phyloP scores from a whole-genome alignment of 92 coral and sea anemone genomes.

The Isaurus tuberculatus region DNA sequence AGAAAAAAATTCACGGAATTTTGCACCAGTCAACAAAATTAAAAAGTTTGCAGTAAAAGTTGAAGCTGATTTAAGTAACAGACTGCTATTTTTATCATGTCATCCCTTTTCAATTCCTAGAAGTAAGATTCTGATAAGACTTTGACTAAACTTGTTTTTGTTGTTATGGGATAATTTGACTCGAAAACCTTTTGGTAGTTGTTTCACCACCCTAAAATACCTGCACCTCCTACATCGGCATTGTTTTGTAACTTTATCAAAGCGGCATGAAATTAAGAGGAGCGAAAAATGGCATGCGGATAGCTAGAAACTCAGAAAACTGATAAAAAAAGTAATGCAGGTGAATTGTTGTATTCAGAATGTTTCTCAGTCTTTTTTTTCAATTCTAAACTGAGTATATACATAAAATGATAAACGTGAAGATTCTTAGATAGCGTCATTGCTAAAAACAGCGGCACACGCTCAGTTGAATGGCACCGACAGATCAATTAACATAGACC shows the following conservation, averaged over 20 bases:
- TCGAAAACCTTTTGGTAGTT: neutral
- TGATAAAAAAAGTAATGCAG: no score
- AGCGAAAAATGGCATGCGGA: no score
- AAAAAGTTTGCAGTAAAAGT: neutral
- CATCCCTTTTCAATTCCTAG: neutral
- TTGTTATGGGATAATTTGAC: neutral
- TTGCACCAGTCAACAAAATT: neutral
- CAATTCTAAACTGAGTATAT: no score
- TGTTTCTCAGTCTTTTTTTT: no score
- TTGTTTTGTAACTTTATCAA: neutral
- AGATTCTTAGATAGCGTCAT: no score
- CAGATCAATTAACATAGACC: no score
- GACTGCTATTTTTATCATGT: neutral
- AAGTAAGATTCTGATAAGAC: neutral
- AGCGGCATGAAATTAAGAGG: neutral
- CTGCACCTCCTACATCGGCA: neutral
- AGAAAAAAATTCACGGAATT: neutral
- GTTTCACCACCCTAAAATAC: neutral
- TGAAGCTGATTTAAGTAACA: no score
- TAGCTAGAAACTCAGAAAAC: no score
- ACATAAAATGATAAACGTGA: no score
- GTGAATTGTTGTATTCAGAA: no score
- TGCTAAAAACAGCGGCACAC: no score
- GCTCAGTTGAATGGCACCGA: no score
- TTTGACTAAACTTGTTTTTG: neutral